Base-by-base conservation (phyloP, 2,797 vertebrate genomes). In the Botia almorhae region DNA sequence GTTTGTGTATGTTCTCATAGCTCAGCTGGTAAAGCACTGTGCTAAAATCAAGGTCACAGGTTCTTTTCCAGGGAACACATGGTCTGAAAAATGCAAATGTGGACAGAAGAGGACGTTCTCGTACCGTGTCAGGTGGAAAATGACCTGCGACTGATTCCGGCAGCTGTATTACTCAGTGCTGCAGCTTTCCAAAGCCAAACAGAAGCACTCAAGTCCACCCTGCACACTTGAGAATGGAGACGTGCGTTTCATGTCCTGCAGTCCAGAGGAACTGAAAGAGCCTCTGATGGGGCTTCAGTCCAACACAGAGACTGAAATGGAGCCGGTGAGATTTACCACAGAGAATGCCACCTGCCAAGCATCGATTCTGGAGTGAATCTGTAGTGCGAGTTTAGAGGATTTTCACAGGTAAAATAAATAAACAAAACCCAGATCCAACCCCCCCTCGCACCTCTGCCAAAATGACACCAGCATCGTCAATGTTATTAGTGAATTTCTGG, bases 221-320 rank as follows among this genome's bases (percentile, higher is more conserved):
- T 53, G 19, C 21, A 60, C 53, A n/a, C 26, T 64, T 19, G 46
- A 50, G 48, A 80, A 26, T 10, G 19, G 68, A 78, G 26, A 51
- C 67, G 1, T n/a, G 58, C 6, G 64, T 63, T 71, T 43, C 16
- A 72, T 64, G 58, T 53, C 29, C 71, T 55, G 19, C 8, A 64
- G 46, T 4, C 46, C 48, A 39, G 1, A 53, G 55, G 14, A 63
- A 64, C 48, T 70, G 55, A 53, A 64, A 55, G 29, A 43, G 48
- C 58, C 43, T 60, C 29, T 72, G 69, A 50, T 65, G 26, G 21
- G 69, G 68, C 58, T 64, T 65, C 33, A 53, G 14, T 79, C 69
- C 77, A 79, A 65, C 63, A 72, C 58, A 53, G 48, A 63, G 26
- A 79, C 58, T 26, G 69, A 53, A 79, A 72, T 43, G 29, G 14